phyloP scores from a whole-genome alignment of 2,113 vertebrate genomes.

The Alaudala cheleensis region DNA sequence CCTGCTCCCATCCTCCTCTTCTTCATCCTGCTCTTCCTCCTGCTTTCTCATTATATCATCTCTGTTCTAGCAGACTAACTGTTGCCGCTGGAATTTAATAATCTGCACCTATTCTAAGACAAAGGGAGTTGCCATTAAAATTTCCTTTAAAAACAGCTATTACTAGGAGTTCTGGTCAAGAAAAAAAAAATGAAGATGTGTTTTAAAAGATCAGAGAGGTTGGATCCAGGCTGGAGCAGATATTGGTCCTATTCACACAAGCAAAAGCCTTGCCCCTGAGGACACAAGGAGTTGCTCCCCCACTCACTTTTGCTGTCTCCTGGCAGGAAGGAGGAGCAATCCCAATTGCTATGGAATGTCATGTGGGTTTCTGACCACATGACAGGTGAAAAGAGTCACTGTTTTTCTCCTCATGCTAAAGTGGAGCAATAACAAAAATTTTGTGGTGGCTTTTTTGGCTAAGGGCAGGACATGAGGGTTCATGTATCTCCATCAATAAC shows the following conservation, averaged over 20 bases:
- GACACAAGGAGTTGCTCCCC: neutral
- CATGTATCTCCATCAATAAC: neutral
- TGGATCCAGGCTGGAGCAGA: neutral
- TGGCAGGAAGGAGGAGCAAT: neutral
- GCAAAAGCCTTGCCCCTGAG: rapidly evolving
- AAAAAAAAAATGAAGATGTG: neutral
- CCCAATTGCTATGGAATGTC: rapidly evolving
- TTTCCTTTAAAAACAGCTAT: neutral
- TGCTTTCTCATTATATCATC: neutral
- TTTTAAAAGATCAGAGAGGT: neutral
- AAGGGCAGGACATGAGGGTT: neutral
- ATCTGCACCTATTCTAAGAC: neutral
- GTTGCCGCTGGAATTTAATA: neutral
- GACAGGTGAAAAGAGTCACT: neutral
- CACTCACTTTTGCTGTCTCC: neutral
- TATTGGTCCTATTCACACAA: neutral
- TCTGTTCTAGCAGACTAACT: neutral
- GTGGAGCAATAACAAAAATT: neutral
- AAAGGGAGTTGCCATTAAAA: neutral
- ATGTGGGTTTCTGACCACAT: neutral
- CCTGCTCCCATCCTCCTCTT: neutral
- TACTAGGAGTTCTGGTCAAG: neutral
- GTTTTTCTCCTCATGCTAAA: neutral
- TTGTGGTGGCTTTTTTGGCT: neutral
- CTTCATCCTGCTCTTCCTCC: neutral